Evolutionary conservation across 2,797 vertebrate genomes (phyloP).

Genomic region (Australoheros facetus): DNA sequence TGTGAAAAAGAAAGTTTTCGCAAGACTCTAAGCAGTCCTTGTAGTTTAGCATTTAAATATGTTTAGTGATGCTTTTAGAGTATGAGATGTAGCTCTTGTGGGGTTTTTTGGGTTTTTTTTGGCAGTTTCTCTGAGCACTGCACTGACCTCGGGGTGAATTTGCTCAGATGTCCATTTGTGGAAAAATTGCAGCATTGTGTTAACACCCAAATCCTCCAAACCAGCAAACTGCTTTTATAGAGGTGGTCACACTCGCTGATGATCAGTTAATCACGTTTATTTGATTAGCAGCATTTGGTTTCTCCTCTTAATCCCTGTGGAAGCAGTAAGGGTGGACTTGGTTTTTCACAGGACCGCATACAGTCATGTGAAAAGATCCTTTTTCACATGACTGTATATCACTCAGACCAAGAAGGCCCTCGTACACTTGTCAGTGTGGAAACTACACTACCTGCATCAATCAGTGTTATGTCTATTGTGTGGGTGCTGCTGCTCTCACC

Average conservation of each 20-base stretch:
- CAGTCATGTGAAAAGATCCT: neutral
- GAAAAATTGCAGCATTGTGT: neutral
- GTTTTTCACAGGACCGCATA: too few relatives aligned
- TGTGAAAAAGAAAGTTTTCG: neutral
- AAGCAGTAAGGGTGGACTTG: neutral
- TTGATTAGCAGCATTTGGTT: neutral
- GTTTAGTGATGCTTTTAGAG: neutral
- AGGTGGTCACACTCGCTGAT: too few relatives aligned
- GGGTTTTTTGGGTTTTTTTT: neutral
- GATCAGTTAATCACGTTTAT: too few relatives aligned
- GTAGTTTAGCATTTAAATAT: neutral
- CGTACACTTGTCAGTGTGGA: neutral
- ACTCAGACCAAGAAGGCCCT: neutral
- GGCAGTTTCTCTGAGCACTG: neutral
- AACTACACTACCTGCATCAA: neutral
- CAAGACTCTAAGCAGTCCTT: neutral
- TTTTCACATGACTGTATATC: neutral
- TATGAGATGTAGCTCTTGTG: neutral
- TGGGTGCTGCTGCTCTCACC: neutral
- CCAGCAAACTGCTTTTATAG: too few relatives aligned
- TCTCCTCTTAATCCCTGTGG: neutral
- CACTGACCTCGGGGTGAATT: too few relatives aligned
- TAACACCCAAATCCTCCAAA: neutral
- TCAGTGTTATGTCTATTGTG: neutral
- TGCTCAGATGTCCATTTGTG: too few relatives aligned